Percentiles rank a stretch among this genome's conserved stretches.
Conservation (phyloP, 2,888 invertebrate species). For the Luffia ferchaultella region DNA sequence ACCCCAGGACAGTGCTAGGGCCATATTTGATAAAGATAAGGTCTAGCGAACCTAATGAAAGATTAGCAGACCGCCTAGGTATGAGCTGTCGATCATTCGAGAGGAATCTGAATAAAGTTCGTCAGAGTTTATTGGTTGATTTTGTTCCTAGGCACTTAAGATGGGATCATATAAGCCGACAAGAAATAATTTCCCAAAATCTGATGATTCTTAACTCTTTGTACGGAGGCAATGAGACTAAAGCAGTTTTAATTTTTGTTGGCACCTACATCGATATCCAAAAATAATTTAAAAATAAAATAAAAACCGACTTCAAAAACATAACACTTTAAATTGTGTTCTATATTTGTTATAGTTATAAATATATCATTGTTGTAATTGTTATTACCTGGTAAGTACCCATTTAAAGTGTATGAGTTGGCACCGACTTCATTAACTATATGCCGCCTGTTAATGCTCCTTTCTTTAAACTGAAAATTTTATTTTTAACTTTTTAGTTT, state of each 20-base stretch:
- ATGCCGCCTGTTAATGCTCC: no score
- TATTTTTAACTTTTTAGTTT: no score
- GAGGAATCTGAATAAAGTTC: not conserved
- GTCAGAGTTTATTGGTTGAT: constrained; percentile 1
- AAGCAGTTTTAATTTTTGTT: constrained; percentile 7
- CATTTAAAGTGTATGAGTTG: no score
- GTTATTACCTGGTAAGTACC: no score
- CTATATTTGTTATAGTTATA: no score
- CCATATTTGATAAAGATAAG: constrained; percentile 3
- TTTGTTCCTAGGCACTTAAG: constrained; percentile 10
- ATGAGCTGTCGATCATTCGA: not conserved
- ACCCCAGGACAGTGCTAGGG: constrained; percentile 3
- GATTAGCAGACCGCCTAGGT: constrained; percentile 2
- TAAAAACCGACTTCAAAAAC: no score
- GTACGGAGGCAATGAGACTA: constrained; percentile 9
- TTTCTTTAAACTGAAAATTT: no score
- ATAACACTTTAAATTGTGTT: no score
- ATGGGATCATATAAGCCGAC: constrained; percentile 13
- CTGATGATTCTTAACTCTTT: constrained; percentile 8
- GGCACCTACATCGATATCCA: constrained; percentile 14
- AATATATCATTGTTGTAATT: no score
- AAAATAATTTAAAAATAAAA: no score
- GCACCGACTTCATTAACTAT: no score
- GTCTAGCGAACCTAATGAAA: constrained; percentile 4
- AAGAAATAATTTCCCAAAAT: constrained; percentile 9